These are phyloP conservation scores for Callosobruchus maculatus DNA, from an alignment of 2,888 invertebrate genomes.

Conservation along the genomic window DNA sequence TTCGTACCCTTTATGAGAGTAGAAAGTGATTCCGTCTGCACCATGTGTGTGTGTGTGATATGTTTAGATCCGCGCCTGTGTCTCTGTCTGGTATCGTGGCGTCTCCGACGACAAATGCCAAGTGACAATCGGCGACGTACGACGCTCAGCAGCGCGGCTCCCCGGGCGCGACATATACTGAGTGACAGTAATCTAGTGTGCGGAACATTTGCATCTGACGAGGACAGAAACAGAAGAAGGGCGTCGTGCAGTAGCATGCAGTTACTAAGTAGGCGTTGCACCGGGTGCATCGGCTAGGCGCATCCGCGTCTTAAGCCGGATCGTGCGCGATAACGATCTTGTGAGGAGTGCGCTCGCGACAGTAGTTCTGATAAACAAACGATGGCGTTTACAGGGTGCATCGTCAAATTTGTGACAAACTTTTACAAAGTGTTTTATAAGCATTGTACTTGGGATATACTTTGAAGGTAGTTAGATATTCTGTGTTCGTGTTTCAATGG, in stretches of 20 bases:
- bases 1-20: too few species aligned
- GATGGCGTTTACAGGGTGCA: neutral
- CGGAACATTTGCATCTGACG: neutral
- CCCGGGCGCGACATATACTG: neutral
- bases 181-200: neutral
- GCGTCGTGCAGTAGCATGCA: neutral
- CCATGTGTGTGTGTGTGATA: neutral
- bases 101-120: neutral
- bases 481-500: too few species aligned
- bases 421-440: neutral
- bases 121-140: neutral
- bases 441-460: too few species aligned
- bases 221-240: neutral
- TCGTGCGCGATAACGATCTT: neutral
- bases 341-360: neutral
- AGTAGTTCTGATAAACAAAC: neutral
- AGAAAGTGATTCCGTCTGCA: too few species aligned
- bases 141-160: neutral
- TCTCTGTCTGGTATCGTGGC: neutral
- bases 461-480: too few species aligned
- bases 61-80: neutral
- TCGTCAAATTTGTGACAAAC: neutral
- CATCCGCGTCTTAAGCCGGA: neutral
- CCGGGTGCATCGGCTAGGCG: neutral
- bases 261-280: neutral